phyloP scores from a whole-genome alignment of 2,888 invertebrate species.

The Himalopsyche japonica region DNA sequence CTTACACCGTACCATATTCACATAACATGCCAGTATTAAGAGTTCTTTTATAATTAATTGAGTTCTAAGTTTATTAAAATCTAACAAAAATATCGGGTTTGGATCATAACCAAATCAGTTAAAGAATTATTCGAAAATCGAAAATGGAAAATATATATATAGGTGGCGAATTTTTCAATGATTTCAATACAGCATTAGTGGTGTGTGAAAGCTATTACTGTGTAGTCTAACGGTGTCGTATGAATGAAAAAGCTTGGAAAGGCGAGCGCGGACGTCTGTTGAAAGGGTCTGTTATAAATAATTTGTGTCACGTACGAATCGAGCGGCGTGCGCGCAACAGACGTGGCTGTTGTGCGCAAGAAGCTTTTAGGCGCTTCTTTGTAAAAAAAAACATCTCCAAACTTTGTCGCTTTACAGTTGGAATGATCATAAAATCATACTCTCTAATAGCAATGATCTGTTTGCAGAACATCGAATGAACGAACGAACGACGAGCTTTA shows the following conservation, averaged over 20 bases:
- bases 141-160: no score
- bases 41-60: no score
- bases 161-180: not conserved
- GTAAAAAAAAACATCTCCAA: not conserved
- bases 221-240: not conserved
- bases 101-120: no score
- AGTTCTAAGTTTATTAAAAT: no score
- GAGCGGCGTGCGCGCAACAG: not conserved
- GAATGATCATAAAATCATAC: not conserved
- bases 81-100: no score
- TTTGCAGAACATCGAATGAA: no score
- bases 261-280: not conserved
- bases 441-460: not conserved
- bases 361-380: not conserved
- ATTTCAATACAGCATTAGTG: not conserved
- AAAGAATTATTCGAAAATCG: no score
- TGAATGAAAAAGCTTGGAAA: not conserved
- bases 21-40: no score
- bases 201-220: not conserved
- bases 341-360: not conserved
- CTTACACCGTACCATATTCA: no score
- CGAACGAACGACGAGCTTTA: no score
- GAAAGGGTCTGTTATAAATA: not conserved
- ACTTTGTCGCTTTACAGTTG: not conserved
- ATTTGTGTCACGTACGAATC: not conserved